Conservation (phyloP, 2,113 vertebrate genomes). For the Lamprotornis superbus region DNA sequence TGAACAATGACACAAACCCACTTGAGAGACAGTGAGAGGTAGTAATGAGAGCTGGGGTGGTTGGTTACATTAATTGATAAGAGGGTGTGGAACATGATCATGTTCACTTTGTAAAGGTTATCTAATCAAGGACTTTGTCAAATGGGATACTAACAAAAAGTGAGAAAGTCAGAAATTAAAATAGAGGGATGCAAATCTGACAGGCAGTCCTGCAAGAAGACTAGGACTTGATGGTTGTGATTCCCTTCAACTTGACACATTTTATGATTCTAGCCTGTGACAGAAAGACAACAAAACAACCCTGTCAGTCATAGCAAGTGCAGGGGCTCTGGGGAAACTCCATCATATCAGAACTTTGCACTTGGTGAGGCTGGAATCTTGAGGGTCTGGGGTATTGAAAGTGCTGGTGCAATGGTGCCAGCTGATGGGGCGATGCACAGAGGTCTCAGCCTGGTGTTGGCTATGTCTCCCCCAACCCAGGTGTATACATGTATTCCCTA, state of each 20-base stretch:
- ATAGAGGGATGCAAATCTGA: not conserved
- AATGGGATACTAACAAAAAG: not conserved
- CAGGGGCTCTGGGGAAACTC: not conserved
- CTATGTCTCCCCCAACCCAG: not conserved
- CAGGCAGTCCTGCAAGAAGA: not conserved
- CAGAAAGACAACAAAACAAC: not conserved
- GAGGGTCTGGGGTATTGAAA: too few species aligned
- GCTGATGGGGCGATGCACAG: too few species aligned
- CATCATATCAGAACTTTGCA: not conserved
- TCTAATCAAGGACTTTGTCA: not conserved
- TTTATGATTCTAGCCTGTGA: not conserved
- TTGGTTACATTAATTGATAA: not conserved
- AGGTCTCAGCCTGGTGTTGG: not conserved
- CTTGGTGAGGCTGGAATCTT: not conserved
- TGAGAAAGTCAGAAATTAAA: not conserved
- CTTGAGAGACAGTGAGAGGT: not conserved
- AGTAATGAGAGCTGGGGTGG: not conserved
- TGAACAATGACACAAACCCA: not conserved
- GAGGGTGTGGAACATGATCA: not conserved
- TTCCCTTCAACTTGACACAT: not conserved
- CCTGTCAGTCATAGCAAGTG: not conserved
- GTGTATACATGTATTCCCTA: not conserved
- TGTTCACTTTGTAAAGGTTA: not conserved
- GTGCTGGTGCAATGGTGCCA: not conserved
- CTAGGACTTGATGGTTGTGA: not conserved